These are phyloP conservation scores for Chiroxiphia lanceolata DNA, from an alignment of 2,797 vertebrate species.

Conservation along the genomic window DNA sequence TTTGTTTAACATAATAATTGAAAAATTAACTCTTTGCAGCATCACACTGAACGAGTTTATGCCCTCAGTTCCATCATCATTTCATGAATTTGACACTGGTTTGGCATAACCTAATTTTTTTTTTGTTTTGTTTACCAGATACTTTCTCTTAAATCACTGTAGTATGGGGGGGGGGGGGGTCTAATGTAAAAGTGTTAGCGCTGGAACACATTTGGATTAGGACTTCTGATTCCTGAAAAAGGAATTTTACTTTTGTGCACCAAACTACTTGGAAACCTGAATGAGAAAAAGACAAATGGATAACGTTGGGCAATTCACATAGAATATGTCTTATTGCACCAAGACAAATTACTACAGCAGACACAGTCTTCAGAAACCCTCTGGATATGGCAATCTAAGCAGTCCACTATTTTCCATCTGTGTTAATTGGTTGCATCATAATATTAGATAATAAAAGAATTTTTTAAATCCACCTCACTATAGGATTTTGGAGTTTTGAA, in stretches of 20 bases:
- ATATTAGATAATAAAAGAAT: not conserved
- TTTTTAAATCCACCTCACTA: not conserved
- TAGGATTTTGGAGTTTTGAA: not conserved
- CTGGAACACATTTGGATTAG: not conserved
- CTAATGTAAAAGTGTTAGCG: not conserved
- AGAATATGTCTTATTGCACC: not conserved
- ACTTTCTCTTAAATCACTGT: not conserved
- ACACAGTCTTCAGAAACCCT: not conserved
- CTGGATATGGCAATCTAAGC: not conserved
- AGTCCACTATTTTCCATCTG: not conserved
- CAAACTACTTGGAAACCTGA: not conserved
- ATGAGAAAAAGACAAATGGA: not conserved
- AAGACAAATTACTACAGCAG: not conserved
- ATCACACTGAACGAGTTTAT: not conserved
- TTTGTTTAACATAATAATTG: conserved; percentile 65
- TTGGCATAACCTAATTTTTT: not conserved
- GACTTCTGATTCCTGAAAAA: not conserved
- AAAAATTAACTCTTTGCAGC: conserved; percentile 58
- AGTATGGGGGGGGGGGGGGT: not conserved
- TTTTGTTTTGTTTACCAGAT: not conserved
- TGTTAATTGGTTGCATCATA: not conserved
- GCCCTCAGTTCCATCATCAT: not conserved
- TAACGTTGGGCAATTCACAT: not conserved
- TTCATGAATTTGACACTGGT: not conserved
- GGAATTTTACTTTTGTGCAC: not conserved